Conservation (phyloP, 2,113 vertebrate species). For the Myrmophylax atrothorax region DNA sequence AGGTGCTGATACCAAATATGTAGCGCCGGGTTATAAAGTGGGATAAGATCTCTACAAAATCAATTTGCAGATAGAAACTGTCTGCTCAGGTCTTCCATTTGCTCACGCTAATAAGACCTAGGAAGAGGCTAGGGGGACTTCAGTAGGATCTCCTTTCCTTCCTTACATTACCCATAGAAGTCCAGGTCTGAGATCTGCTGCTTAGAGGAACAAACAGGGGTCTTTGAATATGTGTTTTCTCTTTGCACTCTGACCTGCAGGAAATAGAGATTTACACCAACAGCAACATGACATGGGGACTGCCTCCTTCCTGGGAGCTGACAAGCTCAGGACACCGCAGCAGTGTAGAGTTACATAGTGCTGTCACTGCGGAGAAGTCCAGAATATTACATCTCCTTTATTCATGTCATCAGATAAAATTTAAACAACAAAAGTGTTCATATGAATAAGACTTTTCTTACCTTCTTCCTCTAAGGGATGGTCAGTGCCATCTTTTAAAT, state of each 20-base stretch:
- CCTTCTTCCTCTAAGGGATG: constrained; percentile 70
- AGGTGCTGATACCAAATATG: background rate
- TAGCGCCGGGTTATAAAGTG: background rate
- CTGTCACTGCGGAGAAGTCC: background rate
- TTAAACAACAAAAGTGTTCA: background rate
- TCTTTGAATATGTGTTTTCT: background rate
- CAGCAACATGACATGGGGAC: background rate
- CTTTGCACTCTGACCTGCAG: background rate
- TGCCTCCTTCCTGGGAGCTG: background rate
- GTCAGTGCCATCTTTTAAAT: constrained; percentile 82
- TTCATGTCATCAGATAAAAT: background rate
- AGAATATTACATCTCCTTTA: background rate
- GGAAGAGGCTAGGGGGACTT: background rate
- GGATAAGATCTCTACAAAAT: background rate
- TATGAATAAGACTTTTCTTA: constrained; percentile 29
- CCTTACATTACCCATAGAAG: background rate
- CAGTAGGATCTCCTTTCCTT: background rate
- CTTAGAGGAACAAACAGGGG: background rate
- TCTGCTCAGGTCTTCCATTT: background rate
- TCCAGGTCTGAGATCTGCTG: background rate
- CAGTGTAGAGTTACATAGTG: background rate
- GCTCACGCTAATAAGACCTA: background rate
- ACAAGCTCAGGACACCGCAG: background rate
- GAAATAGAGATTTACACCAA: background rate
- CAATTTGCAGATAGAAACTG: background rate